Conservation (phyloP, 64 coral and sea anemone species). For the Acropora tenuis region DNA sequence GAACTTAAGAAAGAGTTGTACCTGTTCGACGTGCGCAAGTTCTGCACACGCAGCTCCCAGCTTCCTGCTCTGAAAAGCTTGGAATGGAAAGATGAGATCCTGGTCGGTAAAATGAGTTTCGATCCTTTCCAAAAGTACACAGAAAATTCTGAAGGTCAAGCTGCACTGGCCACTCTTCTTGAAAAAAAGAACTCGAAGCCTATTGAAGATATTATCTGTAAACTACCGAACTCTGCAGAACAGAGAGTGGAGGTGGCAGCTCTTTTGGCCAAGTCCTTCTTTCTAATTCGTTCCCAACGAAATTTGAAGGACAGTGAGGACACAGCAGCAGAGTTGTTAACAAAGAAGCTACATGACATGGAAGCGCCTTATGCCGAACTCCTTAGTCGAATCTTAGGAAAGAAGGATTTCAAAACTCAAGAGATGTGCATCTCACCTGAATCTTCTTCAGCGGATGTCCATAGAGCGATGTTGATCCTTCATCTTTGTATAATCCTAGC, state of each 20-base stretch:
- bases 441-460: constrained; percentile 60
- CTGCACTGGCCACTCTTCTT: constrained; percentile 38
- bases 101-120: constrained; percentile 12
- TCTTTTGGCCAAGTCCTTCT: constrained; percentile 64
- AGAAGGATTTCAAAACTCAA: constrained; percentile 52
- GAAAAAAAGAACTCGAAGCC: constrained; percentile 5
- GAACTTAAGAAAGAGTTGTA: constrained; percentile 57
- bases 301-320: constrained; percentile 81
- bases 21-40: constrained; percentile 60
- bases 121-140: constrained; percentile 37
- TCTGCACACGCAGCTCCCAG: constrained; percentile 45
- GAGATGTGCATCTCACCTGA: constrained; percentile 68
- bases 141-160: constrained; percentile 23
- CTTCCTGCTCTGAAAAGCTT: constrained; percentile 48
- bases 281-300: constrained; percentile 62
- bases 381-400: constrained; percentile 39
- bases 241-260: constrained; percentile 43
- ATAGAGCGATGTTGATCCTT: constrained; percentile 67
- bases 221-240: constrained; percentile 21
- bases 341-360: not conserved
- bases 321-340: constrained; percentile 54
- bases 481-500: constrained; percentile 63
- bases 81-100: constrained; percentile 17
- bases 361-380: constrained; percentile 49
- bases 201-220: constrained; percentile 12